Base-by-base conservation (phyloP, 2,888 invertebrate genomes). In the Nezara viridula region DNA sequence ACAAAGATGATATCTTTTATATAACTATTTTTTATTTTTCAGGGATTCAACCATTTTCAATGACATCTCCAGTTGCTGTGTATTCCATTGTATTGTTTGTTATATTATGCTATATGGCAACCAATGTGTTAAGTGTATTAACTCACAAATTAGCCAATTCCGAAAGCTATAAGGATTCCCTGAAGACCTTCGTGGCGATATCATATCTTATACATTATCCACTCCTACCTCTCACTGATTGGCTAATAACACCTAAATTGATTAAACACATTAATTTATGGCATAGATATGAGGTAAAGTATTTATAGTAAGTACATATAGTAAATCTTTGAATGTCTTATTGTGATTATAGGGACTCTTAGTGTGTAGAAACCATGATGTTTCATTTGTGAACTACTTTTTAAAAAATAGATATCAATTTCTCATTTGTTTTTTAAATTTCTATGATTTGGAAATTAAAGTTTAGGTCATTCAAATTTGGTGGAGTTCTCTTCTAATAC, bases 241-340 rank as follows among this genome's bases (percentile, higher is more conserved):
- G 77, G 77, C 24, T 77, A 0, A 12, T 24, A 44, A 44, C 24
- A 7, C 40, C 77, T 9, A 40, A 21, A 44, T 1, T 77, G 40
- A 44, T 77, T 32, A 77, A 44, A n/a, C 44, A 44, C 77, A 37
- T 77, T 10, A 77, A 40, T 44, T 44, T 77, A 77, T 77, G 77
- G 77, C 44, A 37, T 9, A 40, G 24, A 77, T 77, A 77, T 44
- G 40, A 77, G 44, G 77, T 77, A n/a, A 40, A 44, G 40, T 49
- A 49, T 49, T 49, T 49, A 49, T 49, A 49, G 6, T 10, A 10
- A 49, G 49, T 49, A n/a, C 49, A 49, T 49, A 10, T 10, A 10
- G 2, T 14, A 14, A 49, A 44, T 44, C 5, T 44, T 10, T 44
- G n/a, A n/a, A n/a, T n/a, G n/a, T n/a, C n/a, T n/a, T n/a, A n/a